These are phyloP conservation scores for Zaprionus lineosus DNA, from an alignment of 2,888 invertebrate species.

Conservation along the genomic window DNA sequence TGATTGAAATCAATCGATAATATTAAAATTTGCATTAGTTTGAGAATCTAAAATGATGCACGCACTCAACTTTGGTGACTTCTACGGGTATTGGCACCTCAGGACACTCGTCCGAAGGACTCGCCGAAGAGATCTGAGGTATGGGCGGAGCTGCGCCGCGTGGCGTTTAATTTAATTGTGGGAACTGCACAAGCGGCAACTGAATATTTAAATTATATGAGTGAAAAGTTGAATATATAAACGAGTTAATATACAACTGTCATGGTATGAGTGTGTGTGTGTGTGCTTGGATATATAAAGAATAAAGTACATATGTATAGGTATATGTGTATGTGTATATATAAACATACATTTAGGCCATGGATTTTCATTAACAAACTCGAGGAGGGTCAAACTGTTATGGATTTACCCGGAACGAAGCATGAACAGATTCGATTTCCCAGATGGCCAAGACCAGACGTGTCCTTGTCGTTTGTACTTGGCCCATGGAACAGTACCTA, in stretches of 20 bases:
- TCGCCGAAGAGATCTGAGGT: constrained; percentile 25
- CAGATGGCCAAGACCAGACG: constrained; percentile 2
- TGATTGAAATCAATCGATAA: too few species aligned
- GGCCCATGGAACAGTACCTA: constrained; percentile 11
- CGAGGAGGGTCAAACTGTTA: constrained; percentile 31
- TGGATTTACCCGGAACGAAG: constrained; percentile 5
- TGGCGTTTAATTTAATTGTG: constrained; percentile 69
- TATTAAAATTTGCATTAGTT: constrained; percentile 61
- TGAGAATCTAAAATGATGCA: constrained; percentile 33
- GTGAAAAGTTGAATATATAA: constrained; percentile 50
- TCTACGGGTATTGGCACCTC: constrained; percentile 17
- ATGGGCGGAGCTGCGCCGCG: background rate
- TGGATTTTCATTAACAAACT: constrained; percentile 53
- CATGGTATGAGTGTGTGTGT: too few species aligned
- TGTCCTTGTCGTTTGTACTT: constrained; percentile 49
- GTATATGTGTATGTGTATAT: too few species aligned
- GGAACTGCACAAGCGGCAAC: constrained; percentile 57
- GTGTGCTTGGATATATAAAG: too few species aligned
- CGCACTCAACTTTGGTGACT: background rate
- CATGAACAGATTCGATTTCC: constrained; percentile 9
- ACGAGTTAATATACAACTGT: constrained; percentile 26
- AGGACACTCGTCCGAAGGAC: constrained; percentile 34
- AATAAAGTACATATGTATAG: too few species aligned
- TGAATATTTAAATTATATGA: constrained; percentile 36
- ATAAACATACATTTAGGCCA: constrained; percentile 4